Evolutionary conservation across 1,140 invertebrate species (phyloP).

Genomic region (silkworm (Bombyx mori)): ASM3026992v2 NC_085112.1:4850501-4851000

Average conservation of each 20-base stretch:
- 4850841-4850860: constrained; percentile 53
- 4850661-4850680: constrained; percentile 52
- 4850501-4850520: too few relatives aligned
- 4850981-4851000: too few relatives aligned
- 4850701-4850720: constrained; percentile 42
- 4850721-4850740: constrained; percentile 48
- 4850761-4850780: constrained; percentile 42
- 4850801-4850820: constrained; percentile 40
- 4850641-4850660: constrained; percentile 50
- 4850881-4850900: constrained; percentile 25
- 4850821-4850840: constrained; percentile 45
- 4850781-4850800: constrained; percentile 36
- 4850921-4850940: too few relatives aligned
- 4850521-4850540: neutral
- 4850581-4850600: neutral
- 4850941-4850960: too few relatives aligned
- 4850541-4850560: too few relatives aligned
- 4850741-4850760: constrained; percentile 66
- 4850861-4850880: constrained; percentile 61
- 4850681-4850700: constrained; percentile 50
- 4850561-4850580: neutral
- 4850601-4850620: constrained; percentile 24
- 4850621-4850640: constrained; percentile 60
- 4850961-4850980: too few relatives aligned
- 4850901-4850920: too few relatives aligned